Base-by-base conservation (phyloP, 2,113 vertebrate genomes). In the Leptobrachium leishanense region DNA sequence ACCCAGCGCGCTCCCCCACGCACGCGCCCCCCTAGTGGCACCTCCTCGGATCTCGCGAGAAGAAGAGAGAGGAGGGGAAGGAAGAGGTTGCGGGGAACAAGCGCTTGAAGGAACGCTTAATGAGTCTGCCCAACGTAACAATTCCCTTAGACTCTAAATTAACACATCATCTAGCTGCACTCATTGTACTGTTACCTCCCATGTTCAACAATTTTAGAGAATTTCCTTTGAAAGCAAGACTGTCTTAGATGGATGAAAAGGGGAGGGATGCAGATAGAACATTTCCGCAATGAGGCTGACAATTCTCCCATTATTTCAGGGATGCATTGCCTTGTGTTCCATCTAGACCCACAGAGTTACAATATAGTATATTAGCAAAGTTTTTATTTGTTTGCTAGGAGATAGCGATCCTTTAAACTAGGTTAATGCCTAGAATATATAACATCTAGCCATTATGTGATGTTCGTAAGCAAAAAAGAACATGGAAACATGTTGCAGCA, bases 11-110 rank as follows among this genome's bases (percentile, higher is more conserved):
- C 62, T 79, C 76, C 39, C 76, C 76, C 43, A 79, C 76, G 76
- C 63, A 72, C 69, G 76, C 76, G 69, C 76, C 69, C 76, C 76
- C 76, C 76, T 59, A 46, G 76, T 44, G 76, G 68, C 68, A 79
- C 44, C 76, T 79, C 76, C 76, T 79, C 76, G 76, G 69, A 79
- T 79, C 76, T 79, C 76, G 50, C 76, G 69, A 79, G 76, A 79
- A 79, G 76, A 72, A 72, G 68, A 79, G 46, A 79, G 76, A 79
- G 76, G 76, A 71, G 69, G 76, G 76, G 76, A 62, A 43, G 43
- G 67, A 55, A 20, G 46, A 53, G n/a, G n/a, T 42, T 62, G 64
- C 65, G 64, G 39, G 46, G 15, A 43, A 68, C 54, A 43, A 72
- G 46, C 50, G 63, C 76, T 57, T 65, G 76, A 59, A 79, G 76